Evolutionary conservation across 2,888 invertebrate genomes (phyloP).

Genomic region (Leptinotarsa rubiginosa): DNA sequence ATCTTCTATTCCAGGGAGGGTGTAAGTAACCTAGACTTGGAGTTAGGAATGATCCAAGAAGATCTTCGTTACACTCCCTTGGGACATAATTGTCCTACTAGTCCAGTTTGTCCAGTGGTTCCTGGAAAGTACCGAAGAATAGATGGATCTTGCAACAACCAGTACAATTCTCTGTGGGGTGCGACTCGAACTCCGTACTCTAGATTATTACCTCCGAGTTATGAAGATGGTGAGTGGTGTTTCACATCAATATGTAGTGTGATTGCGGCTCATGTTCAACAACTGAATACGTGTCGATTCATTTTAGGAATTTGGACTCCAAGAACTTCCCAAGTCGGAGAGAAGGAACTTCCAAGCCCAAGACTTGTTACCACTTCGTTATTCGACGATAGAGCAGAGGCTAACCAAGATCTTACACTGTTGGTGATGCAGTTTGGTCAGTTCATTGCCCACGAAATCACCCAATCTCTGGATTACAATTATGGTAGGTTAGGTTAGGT

Average conservation of each 20-base stretch:
- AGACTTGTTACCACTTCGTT: conserved; percentile 75
- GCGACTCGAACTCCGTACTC: conserved; percentile 74
- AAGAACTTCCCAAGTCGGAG: conserved; percentile 68
- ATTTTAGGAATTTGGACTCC: conserved; percentile 72
- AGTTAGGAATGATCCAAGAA: conserved; percentile 65
- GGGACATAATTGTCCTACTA: conserved; percentile 56
- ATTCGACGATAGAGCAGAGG: conserved; percentile 71
- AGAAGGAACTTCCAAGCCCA: conserved; percentile 73
- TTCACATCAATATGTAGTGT: too few relatives aligned
- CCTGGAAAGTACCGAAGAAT: conserved; percentile 74
- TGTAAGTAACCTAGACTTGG: conserved; percentile 65
- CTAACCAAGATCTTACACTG: conserved; percentile 74
- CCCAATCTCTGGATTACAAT: conserved; percentile 77
- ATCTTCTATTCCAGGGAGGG: conserved; percentile 64
- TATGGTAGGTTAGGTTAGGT: conserved; percentile 67
- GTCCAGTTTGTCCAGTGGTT: conserved; percentile 42
- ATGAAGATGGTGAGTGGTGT: conserved; percentile 70
- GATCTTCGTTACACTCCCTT: conserved; percentile 66
- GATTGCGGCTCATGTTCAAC: too few relatives aligned
- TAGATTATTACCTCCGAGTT: conserved; percentile 75
- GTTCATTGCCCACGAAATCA: conserved; percentile 81
- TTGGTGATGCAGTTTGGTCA: conserved; percentile 85
- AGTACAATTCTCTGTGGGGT: conserved; percentile 78
- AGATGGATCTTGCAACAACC: conserved; percentile 89
- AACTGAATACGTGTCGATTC: too few relatives aligned